These are phyloP conservation scores for Ophioderma brevispina DNA, from an alignment of 35 echinoderm and acorn worm genomes.

Conservation along the genomic window DNA sequence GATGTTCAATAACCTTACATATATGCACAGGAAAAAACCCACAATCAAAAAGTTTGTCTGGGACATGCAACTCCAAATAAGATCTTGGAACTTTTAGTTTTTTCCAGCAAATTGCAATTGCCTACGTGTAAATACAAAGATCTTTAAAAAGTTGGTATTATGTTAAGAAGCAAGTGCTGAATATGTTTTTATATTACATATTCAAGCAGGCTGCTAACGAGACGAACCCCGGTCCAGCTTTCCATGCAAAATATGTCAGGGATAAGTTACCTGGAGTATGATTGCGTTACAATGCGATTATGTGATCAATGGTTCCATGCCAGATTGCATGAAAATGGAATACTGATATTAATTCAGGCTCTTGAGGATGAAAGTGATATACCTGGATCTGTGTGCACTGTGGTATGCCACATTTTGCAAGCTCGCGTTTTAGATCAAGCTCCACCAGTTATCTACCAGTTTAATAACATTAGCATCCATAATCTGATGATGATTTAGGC, in stretches of 20 bases:
- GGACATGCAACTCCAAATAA: no score
- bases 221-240: constrained; percentile 21
- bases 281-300: not conserved
- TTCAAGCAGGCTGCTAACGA: not conserved
- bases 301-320: constrained; percentile 12
- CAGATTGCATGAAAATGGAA: constrained; percentile 7
- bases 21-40: no score
- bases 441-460: not conserved
- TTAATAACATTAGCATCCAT: not conserved
- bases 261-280: not conserved
- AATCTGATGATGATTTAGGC: not conserved
- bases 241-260: constrained; percentile 12
- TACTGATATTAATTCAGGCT: not conserved
- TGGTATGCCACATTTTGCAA: constrained; percentile 21
- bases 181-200: no score
- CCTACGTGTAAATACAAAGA: no score
- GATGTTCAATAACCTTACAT: no score
- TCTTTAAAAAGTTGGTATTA: no score
- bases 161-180: no score
- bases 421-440: not conserved
- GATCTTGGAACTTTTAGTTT: no score
- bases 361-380: not conserved
- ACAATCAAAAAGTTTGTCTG: no score
- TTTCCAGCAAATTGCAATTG: no score
- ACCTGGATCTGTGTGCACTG: constrained; percentile 16